Base-by-base conservation (phyloP, 1,140 invertebrate genomes). In the Drosophila trapezifrons region DNA sequence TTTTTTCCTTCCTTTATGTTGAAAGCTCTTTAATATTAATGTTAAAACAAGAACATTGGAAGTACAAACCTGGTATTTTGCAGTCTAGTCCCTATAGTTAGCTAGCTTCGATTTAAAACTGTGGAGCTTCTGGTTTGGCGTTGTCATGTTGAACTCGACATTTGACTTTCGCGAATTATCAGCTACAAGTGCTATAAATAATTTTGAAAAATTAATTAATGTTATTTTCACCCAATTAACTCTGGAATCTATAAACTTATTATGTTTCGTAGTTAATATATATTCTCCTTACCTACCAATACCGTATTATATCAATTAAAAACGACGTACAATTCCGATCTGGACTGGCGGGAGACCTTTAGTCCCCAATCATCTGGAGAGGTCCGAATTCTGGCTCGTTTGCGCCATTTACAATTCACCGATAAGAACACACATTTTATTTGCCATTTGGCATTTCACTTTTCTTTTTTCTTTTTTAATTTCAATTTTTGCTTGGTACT, bases 341-440 rank as follows among this genome's bases (percentile, higher is more conserved):
- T n/a, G n/a, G n/a, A 43, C 20, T 57, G n/a, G 27, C 51, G 18
- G 49, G n/a, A 52, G 35, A 52, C 65, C 60, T 65, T 69, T 66
- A 51, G 45, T 60, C 55, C 25, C 18, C 38, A 37, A 42, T 17
- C 37, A 63, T 42, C 35, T 49, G 18, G 10, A 47, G 35, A 29
- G 35, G 18, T 64, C 43, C 29, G 17, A 40, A 40, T 40, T 27
- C 6, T 54, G 13, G 51, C 51, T 65, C 27, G 27, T 32, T 65
- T 59, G 37, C 17, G 54, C 7, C 60, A 15, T 63, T 63, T 63
- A 67, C 62, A 54, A 22, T 57, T 27, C 10, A 25, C 10, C 22
- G 66, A 69, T 69, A 69, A 67, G 35, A 32, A 6, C 32, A n/a
- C n/a, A 25, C 49, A 46, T 71, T 64, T 64, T 49, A 64, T 57